Evolutionary conservation across 2,113 vertebrate genomes (phyloP).

Genomic region (Synodontis membranacea): DNA sequence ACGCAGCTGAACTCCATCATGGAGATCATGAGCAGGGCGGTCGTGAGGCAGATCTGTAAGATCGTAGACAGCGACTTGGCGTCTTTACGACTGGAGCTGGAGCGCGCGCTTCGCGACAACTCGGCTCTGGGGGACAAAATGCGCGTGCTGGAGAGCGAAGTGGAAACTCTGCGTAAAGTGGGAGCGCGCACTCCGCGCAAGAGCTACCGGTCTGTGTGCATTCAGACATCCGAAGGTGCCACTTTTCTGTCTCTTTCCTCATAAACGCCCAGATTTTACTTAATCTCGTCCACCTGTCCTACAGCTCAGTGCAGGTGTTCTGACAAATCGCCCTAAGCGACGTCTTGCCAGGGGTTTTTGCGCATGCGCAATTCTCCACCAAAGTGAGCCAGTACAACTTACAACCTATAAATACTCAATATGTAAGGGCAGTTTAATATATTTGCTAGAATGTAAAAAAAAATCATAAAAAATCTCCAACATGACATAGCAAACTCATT

Average conservation of each 20-base stretch:
- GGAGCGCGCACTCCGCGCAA: conserved; percentile 40
- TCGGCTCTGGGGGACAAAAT: conserved; percentile 61
- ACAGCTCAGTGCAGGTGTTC: not conserved
- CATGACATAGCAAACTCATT: not conserved
- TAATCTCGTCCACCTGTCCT: not conserved
- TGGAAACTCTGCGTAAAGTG: conserved; percentile 36
- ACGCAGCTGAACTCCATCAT: conserved; percentile 67
- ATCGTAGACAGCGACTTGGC: conserved; percentile 66
- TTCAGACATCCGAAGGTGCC: conserved; percentile 56
- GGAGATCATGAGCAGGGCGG: conserved; percentile 65
- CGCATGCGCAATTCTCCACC: not conserved
- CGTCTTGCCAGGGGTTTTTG: not conserved
- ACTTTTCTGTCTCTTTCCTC: not conserved
- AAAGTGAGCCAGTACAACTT: not conserved
- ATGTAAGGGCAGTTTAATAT: too few relatives aligned
- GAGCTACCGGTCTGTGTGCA: conserved; percentile 58
- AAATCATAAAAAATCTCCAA: too few relatives aligned
- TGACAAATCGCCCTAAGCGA: not conserved
- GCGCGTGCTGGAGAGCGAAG: conserved; percentile 60
- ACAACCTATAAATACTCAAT: not conserved
- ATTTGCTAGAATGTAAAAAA: not conserved
- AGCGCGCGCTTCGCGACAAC: conserved; percentile 60
- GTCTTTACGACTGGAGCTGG: conserved; percentile 60
- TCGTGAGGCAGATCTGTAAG: conserved; percentile 62
- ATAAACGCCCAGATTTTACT: not conserved